Base-by-base conservation (phyloP, 2,888 invertebrate genomes). In the Diarsia mendica region DNA sequence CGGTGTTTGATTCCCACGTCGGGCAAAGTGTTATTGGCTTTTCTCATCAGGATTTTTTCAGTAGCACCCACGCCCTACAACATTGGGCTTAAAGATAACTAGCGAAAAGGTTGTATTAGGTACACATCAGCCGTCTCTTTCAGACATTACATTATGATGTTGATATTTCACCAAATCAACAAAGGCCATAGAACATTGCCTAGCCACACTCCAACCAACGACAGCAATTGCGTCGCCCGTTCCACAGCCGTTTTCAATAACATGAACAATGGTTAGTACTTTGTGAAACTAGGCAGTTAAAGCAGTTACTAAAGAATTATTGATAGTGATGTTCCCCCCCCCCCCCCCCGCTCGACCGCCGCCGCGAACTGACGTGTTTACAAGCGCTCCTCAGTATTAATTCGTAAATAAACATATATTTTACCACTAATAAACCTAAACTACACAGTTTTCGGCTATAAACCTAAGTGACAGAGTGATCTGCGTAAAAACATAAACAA, bases 251-350 rank as follows among this genome's bases (percentile, higher is more conserved):
- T 44, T 67, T 65, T 67, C 60, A 51, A 79, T 80, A 75, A 70
- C 69, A 82, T 71, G 49, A 83, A 83, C 68, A 79, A 65, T 74
- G 44, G 28, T 82, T 67, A 63, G 66, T 13, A 58, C 48, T 44
- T 67, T 67, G 53, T 73, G 73, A 44, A 83, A 74, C 73, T 49
- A 73, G 60, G 61, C 66, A 63, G 55, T 55, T 46, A n/a, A 13
- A 46, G 71, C 61, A 72, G 82, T 82, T 51, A 75, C 81, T 51
- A n/a, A 20, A 71, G 64, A 74, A 74, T 74, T 79, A 83, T 79
- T 71, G 60, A 48, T 51, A 64, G 55, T 82, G 79, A 79, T 60
- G 80, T n/a, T n/a, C n/a, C n/a, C n/a, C n/a, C n/a, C n/a, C n/a
- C n/a, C n/a, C n/a, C n/a, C n/a, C n/a, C n/a, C n/a, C n/a, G n/a